Conservation (phyloP, 2,797 vertebrate genomes). For the Lates japonicus region DNA sequence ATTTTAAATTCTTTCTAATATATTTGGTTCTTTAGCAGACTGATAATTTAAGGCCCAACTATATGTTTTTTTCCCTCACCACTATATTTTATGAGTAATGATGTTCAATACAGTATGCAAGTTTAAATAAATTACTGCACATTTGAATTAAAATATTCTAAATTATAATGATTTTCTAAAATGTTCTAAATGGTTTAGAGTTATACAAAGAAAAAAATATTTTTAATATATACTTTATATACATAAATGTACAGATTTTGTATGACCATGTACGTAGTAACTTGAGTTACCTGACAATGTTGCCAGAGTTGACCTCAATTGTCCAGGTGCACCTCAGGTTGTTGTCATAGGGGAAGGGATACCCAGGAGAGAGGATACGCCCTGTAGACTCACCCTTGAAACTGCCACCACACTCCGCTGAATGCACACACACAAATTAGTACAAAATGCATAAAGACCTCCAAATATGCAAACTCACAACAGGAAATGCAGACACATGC, state of each 20-base stretch:
- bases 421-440: conserved; percentile 39
- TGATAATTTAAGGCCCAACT: background rate
- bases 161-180: background rate
- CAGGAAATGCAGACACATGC: background rate
- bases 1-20: background rate
- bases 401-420: conserved; percentile 97
- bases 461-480: background rate
- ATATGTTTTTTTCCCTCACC: too few species aligned
- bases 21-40: background rate
- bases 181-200: background rate
- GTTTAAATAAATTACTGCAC: conserved; percentile 21
- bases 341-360: conserved; percentile 98
- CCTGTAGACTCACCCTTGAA: conserved; percentile 96
- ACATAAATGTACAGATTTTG: conserved; percentile 1
- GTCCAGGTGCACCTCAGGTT: conserved; percentile 96
- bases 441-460: conserved; percentile 12
- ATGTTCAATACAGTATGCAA: background rate
- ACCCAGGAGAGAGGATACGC: conserved; percentile 96
- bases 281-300: conserved; percentile 93
- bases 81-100: conserved; percentile 16
- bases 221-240: background rate
- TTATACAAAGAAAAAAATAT: conserved; percentile 1
- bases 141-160: conserved; percentile 13
- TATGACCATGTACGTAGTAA: background rate
- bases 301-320: conserved; percentile 95